Base-by-base conservation (phyloP, 2,113 vertebrate species). In the Tetrao urogallus region DNA sequence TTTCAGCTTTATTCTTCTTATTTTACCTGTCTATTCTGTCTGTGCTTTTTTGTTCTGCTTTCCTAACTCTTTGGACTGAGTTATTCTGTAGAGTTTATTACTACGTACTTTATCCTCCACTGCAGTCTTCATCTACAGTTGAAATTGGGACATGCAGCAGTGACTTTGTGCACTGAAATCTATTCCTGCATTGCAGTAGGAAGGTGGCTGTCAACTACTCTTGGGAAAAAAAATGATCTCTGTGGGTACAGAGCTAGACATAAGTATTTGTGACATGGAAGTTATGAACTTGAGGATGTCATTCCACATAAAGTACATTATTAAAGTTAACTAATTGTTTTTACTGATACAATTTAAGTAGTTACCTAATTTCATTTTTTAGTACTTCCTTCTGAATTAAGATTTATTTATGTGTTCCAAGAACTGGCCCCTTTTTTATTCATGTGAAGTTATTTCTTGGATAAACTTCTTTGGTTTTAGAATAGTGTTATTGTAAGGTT, bases 101-200 rank as follows among this genome's bases (percentile, higher is more conserved):
- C 19, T 52, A 2, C 38, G 40, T 75, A 20, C 24, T 67, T 69
- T 69, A 48, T 40, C 25, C 34, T 83, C 8, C 28, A 13, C 13
- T 30, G 11, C 1, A 0, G 1, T 67, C 30, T 4, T 28, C 3
- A 10, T 20, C 28, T 82, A 42, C 7, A 36, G 13, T n/a, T 78
- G 34, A 88, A 88, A 78, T 1, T 27, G n/a, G 9, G 45, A 5
- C 21, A 22, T 57, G 27, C 21, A 65, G 57, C 54, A 56, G 11
- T 63, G 40, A 78, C 45, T 88, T 30, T 24, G 4, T 48, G n/a
- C 15, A 47, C 28, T 3, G 24, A 47, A 7, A 47, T 40, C 34
- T 86, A 4, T 82, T 72, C 13, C 58, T 36, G 20, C 13, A 10
- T 38, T 85, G 70, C 57, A 19, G 0, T 4, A 65, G 30, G 42